Conservation (phyloP, 35 echinoderm and acorn worm genomes). For the Apostichopus parvimensis region DNA sequence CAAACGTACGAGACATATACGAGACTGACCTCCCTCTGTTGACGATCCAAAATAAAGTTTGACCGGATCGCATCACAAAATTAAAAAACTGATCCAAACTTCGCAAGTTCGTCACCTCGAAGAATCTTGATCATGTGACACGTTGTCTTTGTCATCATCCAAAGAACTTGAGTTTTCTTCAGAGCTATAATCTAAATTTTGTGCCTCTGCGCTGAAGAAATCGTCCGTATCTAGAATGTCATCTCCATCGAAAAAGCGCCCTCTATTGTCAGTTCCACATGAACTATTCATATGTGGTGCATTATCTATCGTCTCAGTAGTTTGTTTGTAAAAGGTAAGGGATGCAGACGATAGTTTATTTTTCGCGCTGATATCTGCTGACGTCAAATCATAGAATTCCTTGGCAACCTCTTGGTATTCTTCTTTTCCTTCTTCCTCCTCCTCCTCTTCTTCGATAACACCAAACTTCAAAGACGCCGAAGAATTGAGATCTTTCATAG, state of each 20-base stretch:
- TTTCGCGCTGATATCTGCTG: not conserved
- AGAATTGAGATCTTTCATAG: not conserved
- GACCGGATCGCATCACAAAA: too few relatives aligned
- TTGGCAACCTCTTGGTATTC: not conserved
- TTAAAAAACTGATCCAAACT: too few relatives aligned
- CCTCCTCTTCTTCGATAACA: slow-evolving; percentile 33
- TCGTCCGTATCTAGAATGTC: slow-evolving; percentile 39
- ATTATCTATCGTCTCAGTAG: too few relatives aligned
- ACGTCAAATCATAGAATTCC: not conserved
- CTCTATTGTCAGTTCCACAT: not conserved
- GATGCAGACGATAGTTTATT: not conserved
- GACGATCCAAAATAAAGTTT: too few relatives aligned
- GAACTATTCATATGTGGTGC: not conserved
- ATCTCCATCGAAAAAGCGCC: not conserved
- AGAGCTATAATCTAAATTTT: slow-evolving; percentile 30
- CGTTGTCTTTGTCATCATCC: not conserved
- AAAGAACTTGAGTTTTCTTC: slow-evolving; percentile 14
- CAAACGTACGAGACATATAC: too few relatives aligned
- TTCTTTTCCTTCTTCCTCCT: slow-evolving; percentile 10
- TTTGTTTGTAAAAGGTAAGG: slow-evolving; percentile 2
- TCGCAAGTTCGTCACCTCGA: too few relatives aligned
- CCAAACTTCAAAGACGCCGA: slow-evolving; percentile 14
- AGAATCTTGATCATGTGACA: too few relatives aligned
- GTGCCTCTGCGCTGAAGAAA: slow-evolving; percentile 28
- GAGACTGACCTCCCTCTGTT: too few relatives aligned